Evolutionary conservation across 2,888 invertebrate species (phyloP), one percentile per base, ranked within the genome.

Genomic region (Cheilosia grossa): DNA sequence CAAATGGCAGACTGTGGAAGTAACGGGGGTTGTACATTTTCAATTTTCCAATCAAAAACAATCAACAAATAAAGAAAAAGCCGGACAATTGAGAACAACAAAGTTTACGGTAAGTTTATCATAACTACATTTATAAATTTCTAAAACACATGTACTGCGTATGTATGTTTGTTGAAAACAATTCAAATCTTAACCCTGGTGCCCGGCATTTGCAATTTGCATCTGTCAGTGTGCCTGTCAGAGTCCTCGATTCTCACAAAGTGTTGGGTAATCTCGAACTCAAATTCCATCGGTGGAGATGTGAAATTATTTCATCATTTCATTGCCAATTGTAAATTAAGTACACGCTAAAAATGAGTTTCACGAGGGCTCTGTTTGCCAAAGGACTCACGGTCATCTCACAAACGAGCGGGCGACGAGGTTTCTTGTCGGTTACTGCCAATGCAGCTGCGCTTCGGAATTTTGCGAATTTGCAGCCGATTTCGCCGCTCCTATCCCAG

Each of bases 371-470:
- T 17, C 2, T 81, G 17, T 69, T 85, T 7, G 30, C 66, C 3
- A 81, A 56, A 58, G 85, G 85, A 61, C 17, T 85, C 2, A 63
- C 75, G n/a, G 37, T 85, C 37, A 47, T 85, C 15, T 66, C 75
- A 63, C 81, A 81, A 63, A 81, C 56, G 0, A 37, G 61, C 19
- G 81, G 61, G 10, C 59, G 70, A 42, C 19, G 61, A 54, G 66
- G 80, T 56, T 75, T 85, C 13, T 7, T 81, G 5, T 77, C 81
- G 10, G 24, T 67, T 3, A 44, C 64, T 3, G 9, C 61, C 19
- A 75, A 58, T 4, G 17, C 40, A 13, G 53, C 87, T n/a, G 87
- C 88, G 58, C 86, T 89, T 58, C 37, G 82, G 88, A 89, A 58
- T 90, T 89, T 79, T 21, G n/a, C 42, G 17, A 61, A 53, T 15